These are phyloP conservation scores for Megalonaias nervosa DNA, from an alignment of 1,140 invertebrate species.

Conservation along the genomic window DNA sequence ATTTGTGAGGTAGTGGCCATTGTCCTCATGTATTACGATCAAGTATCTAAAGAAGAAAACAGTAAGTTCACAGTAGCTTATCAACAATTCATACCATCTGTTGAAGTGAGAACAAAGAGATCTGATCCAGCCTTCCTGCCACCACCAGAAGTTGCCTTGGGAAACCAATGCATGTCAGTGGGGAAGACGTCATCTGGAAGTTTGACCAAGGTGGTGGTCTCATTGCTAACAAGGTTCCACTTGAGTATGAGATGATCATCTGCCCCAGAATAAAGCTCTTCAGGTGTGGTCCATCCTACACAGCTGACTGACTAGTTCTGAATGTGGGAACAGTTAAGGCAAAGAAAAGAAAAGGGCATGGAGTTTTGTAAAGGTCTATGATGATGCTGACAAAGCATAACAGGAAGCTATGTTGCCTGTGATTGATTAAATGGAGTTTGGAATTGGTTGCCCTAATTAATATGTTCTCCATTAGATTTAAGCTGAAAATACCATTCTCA, in stretches of 20 bases:
- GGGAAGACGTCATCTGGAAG: slow-evolving; percentile 89
- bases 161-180: slow-evolving; percentile 89
- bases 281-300: slow-evolving; percentile 91
- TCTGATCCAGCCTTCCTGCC: slow-evolving; percentile 83
- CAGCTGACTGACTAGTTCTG: slow-evolving; percentile 87
- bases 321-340: slow-evolving; percentile 73
- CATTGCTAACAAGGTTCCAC: slow-evolving; percentile 86
- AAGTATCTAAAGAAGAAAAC: too few relatives aligned
- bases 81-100: slow-evolving; percentile 80
- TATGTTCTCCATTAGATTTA: too few relatives aligned
- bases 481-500: too few relatives aligned
- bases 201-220: slow-evolving; percentile 83
- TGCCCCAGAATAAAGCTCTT: slow-evolving; percentile 92
- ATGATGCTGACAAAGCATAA: too few relatives aligned
- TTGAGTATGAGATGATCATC: slow-evolving; percentile 93
- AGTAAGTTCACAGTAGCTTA: neutral
- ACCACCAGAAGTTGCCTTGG: slow-evolving; percentile 73
- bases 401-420: too few relatives aligned
- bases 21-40: too few relatives aligned
- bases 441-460: too few relatives aligned
- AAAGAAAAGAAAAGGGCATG: neutral
- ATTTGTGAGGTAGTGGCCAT: too few relatives aligned
- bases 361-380: too few relatives aligned
- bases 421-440: too few relatives aligned
- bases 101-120: slow-evolving; percentile 88